These are phyloP conservation scores for Dexiosoma caninum DNA, from an alignment of 2,888 invertebrate species.

Conservation along the genomic window DNA sequence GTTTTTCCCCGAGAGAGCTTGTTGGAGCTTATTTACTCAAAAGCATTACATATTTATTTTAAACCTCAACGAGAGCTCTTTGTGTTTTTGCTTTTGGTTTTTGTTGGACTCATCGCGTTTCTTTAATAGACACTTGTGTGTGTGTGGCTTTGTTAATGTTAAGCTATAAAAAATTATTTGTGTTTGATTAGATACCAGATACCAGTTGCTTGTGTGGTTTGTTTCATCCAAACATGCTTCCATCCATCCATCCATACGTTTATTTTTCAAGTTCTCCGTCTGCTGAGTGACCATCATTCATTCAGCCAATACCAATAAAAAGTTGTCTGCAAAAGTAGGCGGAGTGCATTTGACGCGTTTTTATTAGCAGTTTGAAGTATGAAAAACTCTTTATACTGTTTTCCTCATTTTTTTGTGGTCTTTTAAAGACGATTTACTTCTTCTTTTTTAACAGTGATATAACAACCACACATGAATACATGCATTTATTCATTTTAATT, in stretches of 20 bases:
- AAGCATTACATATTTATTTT: too few species aligned
- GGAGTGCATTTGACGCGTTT: slow-evolving; percentile 60
- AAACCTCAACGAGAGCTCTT: not conserved
- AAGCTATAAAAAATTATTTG: not conserved
- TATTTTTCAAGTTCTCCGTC: not conserved
- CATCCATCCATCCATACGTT: not conserved
- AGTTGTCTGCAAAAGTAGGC: slow-evolving; percentile 60
- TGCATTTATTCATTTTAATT: not conserved
- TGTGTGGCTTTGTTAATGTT: not conserved
- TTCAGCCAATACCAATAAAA: slow-evolving; percentile 55
- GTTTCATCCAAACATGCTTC: not conserved
- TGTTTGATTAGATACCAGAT: slow-evolving; percentile 21
- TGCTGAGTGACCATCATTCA: slow-evolving; percentile 4
- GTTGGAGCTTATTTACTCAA: not conserved
- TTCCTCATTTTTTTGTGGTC: not conserved
- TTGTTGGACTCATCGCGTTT: not conserved
- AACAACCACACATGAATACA: not conserved
- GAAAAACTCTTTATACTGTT: not conserved
- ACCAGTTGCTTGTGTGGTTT: slow-evolving; percentile 15
- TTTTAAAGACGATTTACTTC: not conserved
- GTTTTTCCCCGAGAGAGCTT: not conserved
- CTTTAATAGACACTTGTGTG: not conserved
- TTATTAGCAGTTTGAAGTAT: slow-evolving; percentile 40
- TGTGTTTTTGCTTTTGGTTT: not conserved
- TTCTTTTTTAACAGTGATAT: too few species aligned